Conservation (phyloP, 1,140 invertebrate genomes). For the Cyclina sinensis region DNA sequence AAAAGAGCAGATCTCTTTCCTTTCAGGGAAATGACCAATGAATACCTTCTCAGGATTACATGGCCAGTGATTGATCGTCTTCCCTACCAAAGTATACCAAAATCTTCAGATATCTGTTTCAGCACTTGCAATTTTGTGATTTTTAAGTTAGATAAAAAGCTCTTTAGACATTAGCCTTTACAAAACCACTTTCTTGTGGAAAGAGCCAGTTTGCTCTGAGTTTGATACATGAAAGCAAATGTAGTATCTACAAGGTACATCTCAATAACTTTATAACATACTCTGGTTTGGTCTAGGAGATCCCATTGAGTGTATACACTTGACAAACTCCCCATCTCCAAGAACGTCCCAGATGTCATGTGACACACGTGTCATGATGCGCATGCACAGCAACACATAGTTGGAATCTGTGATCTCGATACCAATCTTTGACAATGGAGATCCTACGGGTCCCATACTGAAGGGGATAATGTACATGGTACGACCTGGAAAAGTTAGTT, state of each 20-base stretch:
- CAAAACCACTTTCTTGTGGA: too few relatives aligned
- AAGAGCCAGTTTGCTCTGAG: too few relatives aligned
- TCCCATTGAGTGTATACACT: slow-evolving; percentile 97
- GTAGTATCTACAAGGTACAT: too few relatives aligned
- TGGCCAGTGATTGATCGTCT: slow-evolving; percentile 93
- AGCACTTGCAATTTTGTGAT: too few relatives aligned
- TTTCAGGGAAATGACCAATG: slow-evolving; percentile 89
- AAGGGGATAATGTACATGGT: slow-evolving; percentile 99
- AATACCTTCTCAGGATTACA: slow-evolving; percentile 95
- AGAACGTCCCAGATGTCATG: slow-evolving; percentile 88
- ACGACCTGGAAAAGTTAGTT: slow-evolving; percentile 89
- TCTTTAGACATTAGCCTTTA: too few relatives aligned
- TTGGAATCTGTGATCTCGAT: slow-evolving; percentile 98
- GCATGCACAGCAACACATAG: slow-evolving; percentile 97
- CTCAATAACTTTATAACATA: too few relatives aligned
- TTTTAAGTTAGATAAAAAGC: too few relatives aligned
- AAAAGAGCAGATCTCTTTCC: slow-evolving; percentile 96
- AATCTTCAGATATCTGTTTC: too few relatives aligned
- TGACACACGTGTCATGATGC: slow-evolving; percentile 99
- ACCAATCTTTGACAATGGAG: slow-evolving; percentile 98
- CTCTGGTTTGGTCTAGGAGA: slow-evolving; percentile 81
- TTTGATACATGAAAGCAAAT: too few relatives aligned
- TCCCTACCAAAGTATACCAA: slow-evolving; percentile 79
- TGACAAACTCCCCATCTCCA: slow-evolving; percentile 87
- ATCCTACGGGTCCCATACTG: slow-evolving; percentile 99